These are phyloP conservation scores for Tetranychus truncatus DNA, from an alignment of 2,888 invertebrate genomes.

Conservation along the genomic window DNA sequence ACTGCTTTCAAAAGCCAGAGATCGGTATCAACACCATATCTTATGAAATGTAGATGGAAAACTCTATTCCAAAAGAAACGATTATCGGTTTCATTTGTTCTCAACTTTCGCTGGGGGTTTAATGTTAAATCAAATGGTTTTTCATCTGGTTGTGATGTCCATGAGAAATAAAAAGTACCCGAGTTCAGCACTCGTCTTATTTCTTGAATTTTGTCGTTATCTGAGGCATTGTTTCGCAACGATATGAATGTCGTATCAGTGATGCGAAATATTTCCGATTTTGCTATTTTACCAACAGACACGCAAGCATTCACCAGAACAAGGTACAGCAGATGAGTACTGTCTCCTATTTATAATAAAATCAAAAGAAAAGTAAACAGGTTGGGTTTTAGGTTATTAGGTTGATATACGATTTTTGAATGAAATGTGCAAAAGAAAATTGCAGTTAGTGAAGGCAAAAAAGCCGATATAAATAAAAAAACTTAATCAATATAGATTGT, in stretches of 20 bases:
- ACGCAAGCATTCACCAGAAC: slow-evolving; percentile 87
- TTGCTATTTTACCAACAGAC: slow-evolving; percentile 84
- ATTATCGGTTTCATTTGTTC: slow-evolving; percentile 65
- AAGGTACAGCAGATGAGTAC: slow-evolving; percentile 41
- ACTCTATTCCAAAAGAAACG: slow-evolving; percentile 98
- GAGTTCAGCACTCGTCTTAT: slow-evolving; percentile 55
- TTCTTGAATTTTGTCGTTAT: slow-evolving; percentile 35
- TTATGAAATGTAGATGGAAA: slow-evolving; percentile 73
- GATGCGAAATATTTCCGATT: slow-evolving; percentile 82
- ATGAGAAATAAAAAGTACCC: slow-evolving; percentile 96
- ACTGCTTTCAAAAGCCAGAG: slow-evolving; percentile 84
- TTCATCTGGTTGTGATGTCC: slow-evolving; percentile 40
- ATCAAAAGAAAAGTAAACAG: not conserved
- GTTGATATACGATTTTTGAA: no score
- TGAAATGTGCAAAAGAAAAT: not conserved
- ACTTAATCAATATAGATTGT: not conserved
- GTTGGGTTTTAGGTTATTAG: not conserved
- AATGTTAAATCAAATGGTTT: slow-evolving; percentile 68
- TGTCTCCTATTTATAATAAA: not conserved
- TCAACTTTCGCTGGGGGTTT: slow-evolving; percentile 71
- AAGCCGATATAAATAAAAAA: not conserved
- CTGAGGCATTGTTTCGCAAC: slow-evolving; percentile 36
- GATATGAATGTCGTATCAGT: slow-evolving; percentile 80
- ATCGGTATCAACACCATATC: slow-evolving; percentile 72
- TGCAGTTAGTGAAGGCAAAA: not conserved